Evolutionary conservation across 2,797 vertebrate species (phyloP), one percentile per base, ranked within the genome.

Genomic region (Naso thynnoides): DNA sequence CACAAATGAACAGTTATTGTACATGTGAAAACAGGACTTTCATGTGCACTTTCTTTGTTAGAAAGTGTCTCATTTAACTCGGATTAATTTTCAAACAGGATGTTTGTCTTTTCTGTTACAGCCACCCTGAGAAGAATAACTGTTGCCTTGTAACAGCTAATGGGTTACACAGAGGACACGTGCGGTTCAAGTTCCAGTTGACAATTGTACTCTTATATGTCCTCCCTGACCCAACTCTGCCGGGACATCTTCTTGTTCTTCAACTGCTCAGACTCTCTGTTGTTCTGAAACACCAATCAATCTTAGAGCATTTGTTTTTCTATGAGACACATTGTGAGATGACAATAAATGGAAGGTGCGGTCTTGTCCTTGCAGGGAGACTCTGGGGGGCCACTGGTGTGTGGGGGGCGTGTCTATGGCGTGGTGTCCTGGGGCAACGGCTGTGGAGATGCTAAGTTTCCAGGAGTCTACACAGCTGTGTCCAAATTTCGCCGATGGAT

Each of bases 371-470:
- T 81, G 27, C 82, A 95, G 95, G 94, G 94, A 2, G 94, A 95
- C 71, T 95, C 94, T 2, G 94, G 95, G 0, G 94, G 94, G 0
- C 94, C 93, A 0, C 86, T 95, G 85, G 91, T 94, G 58, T 96
- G 94, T 29, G 84, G 90, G 1, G 94, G 93, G 3, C 87, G 70
- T 4, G 83, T 95, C 29, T 94, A 94, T 1, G 95, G 94, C 0
- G 76, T 96, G 21, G 94, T 95, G 1, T 96, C 94, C 53, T 95
- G 94, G 95, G 95, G 95, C 2, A 90, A 92, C 5, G 89, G 91
- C 60, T 95, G 94, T 0, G 93, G 91, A 2, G 87, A 92, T 42
- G 81, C 91, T 60, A 84, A 77, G n/a, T 95, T 93, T 71, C 94
- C 93, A 0, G 95, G 94, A 1, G 93, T 96, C 45, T 95, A 96